Conservation (phyloP, 2,113 vertebrate species). For the Toxostoma redivivum region DNA sequence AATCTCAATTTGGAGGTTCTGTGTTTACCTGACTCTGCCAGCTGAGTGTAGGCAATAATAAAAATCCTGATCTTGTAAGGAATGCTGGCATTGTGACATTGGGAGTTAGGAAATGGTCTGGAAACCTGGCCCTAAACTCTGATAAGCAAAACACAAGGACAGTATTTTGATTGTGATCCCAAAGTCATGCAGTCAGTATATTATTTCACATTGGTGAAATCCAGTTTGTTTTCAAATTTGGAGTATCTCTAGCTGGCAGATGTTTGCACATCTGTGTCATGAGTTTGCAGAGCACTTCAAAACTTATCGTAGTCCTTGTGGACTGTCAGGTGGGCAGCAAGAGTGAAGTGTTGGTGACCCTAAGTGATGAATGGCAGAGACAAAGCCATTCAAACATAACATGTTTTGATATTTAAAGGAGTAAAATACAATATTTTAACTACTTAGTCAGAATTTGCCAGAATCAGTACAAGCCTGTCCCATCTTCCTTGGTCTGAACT, state of each 20-base stretch:
- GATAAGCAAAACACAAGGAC: background rate
- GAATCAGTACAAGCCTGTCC: background rate
- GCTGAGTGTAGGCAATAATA: too few species aligned
- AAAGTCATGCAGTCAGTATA: background rate
- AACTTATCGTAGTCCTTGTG: background rate
- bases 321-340: background rate
- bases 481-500: background rate
- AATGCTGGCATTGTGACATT: background rate
- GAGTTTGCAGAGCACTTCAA: background rate
- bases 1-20: background rate
- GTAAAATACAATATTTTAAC: background rate
- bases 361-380: background rate
- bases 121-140: background rate
- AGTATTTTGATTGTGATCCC: background rate
- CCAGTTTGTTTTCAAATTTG: background rate
- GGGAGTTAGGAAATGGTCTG: background rate
- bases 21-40: background rate
- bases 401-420: background rate
- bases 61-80: background rate
- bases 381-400: background rate
- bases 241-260: background rate
- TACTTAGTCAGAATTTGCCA: background rate
- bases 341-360: background rate
- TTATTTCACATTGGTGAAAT: background rate
- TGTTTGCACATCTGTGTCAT: background rate